These are phyloP conservation scores for Mystacornis crossleyi DNA, from an alignment of 2,113 vertebrate genomes.

Conservation along the genomic window DNA sequence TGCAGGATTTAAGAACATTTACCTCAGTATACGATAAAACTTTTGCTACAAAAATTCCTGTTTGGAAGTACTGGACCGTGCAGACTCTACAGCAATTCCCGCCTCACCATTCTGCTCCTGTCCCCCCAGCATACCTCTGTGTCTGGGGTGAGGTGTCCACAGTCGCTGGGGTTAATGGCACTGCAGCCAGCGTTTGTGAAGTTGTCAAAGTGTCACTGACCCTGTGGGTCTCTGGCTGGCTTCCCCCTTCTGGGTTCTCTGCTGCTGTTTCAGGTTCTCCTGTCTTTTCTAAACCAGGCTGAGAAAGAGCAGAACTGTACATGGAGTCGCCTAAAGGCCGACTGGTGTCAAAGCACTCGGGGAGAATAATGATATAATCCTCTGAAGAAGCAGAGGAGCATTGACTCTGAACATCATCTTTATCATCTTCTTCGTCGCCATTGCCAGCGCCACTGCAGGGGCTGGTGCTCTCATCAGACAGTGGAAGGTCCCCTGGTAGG, in stretches of 20 bases:
- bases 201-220: conserved; percentile 76
- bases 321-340: conserved; percentile 92
- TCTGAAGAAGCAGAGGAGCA: conserved; percentile 90
- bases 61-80: background rate
- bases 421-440: conserved; percentile 72
- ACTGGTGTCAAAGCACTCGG: conserved; percentile 94
- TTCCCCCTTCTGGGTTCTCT: background rate
- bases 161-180: conserved; percentile 77
- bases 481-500: conserved; percentile 45
- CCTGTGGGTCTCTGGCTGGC: conserved; percentile 2
- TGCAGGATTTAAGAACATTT: background rate
- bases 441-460: background rate
- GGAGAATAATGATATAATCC: conserved; percentile 94
- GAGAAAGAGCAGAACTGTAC: conserved; percentile 92
- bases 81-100: background rate
- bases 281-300: conserved; percentile 78
- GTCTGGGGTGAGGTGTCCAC: conserved; percentile 40
- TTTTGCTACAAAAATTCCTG: background rate
- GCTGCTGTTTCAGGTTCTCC: conserved; percentile 55
- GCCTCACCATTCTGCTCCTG: background rate
- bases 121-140: conserved; percentile 56
- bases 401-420: conserved; percentile 88
- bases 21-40: background rate
- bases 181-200: conserved; percentile 81
- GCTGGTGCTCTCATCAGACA: background rate